A percentile compares a stretch with the other conserved stretches of the same genome.
Evolutionary conservation across 1,140 invertebrate genomes (phyloP).

Genomic region (Drosophila pallidifrons): DNA sequence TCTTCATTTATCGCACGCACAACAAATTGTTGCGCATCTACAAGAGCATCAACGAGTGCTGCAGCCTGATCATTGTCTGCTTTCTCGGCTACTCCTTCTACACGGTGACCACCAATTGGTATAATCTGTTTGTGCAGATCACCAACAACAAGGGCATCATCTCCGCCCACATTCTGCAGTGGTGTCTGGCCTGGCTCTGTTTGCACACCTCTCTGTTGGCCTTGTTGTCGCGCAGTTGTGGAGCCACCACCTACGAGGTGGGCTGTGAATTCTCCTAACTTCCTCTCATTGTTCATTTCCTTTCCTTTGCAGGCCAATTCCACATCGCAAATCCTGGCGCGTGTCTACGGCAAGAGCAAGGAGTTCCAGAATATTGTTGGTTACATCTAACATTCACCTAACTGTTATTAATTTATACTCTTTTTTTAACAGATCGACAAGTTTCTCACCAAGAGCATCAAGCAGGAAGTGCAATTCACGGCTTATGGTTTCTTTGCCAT

Average conservation of each 20-base stretch:
- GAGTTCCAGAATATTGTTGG: conserved; percentile 81
- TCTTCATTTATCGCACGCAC: conserved; percentile 80
- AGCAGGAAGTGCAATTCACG: conserved; percentile 81
- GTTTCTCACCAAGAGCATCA: conserved; percentile 83
- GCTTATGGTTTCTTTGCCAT: conserved; percentile 84
- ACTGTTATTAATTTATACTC: neutral
- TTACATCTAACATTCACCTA: neutral
- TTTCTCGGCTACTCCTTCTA: conserved; percentile 83
- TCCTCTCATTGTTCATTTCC: conserved; percentile 6
- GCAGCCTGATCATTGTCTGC: conserved; percentile 76
- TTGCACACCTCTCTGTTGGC: conserved; percentile 68
- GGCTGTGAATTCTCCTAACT: conserved; percentile 5
- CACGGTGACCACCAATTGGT: conserved; percentile 82
- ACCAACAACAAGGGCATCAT: conserved; percentile 68
- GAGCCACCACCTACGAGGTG: conserved; percentile 74
- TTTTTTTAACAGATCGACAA: conserved; percentile 72
- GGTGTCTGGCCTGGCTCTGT: conserved; percentile 71
- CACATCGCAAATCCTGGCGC: conserved; percentile 76
- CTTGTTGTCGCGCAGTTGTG: conserved; percentile 68
- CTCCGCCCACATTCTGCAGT: conserved; percentile 70
- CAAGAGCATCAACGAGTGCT: conserved; percentile 76
- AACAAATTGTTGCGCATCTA: conserved; percentile 78
- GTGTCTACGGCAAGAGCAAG: conserved; percentile 75
- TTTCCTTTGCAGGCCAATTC: conserved; percentile 67
- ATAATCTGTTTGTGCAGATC: conserved; percentile 81